These are phyloP conservation scores for Teleogryllus oceanicus DNA, from an alignment of 2,888 invertebrate genomes.

Conservation along the genomic window DNA sequence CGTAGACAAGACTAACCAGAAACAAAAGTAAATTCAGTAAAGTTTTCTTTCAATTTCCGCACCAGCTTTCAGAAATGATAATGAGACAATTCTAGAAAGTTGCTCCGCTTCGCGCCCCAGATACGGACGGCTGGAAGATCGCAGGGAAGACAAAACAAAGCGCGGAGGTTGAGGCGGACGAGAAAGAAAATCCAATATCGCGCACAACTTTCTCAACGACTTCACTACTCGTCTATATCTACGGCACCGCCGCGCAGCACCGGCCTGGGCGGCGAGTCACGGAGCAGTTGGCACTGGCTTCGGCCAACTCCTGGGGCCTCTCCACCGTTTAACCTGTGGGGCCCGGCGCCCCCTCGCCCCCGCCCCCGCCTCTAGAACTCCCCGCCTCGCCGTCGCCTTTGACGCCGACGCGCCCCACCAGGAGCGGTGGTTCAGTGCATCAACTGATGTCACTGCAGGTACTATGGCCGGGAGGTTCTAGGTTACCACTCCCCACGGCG, in stretches of 20 bases:
- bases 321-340: not conserved
- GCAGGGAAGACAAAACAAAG: slow-evolving; percentile 18
- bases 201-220: not conserved
- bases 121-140: not conserved
- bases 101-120: not conserved
- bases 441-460: too few relatives aligned
- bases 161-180: not conserved
- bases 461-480: too few relatives aligned
- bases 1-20: not conserved
- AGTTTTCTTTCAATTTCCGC: not conserved
- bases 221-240: not conserved
- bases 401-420: too few relatives aligned
- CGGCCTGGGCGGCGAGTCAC: not conserved
- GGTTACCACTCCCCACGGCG: too few relatives aligned
- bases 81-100: slow-evolving; percentile 18
- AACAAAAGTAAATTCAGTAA: not conserved
- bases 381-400: too few relatives aligned
- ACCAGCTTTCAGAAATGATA: not conserved
- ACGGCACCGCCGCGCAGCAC: not conserved
- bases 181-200: slow-evolving; percentile 4
- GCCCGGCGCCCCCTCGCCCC: too few relatives aligned
- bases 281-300: too few relatives aligned
- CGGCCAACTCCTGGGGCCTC: too few relatives aligned
- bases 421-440: too few relatives aligned
- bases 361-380: too few relatives aligned